These are phyloP conservation scores for Acromyrmex charruanus DNA, from an alignment of 1,140 invertebrate species.

Conservation along the genomic window DNA sequence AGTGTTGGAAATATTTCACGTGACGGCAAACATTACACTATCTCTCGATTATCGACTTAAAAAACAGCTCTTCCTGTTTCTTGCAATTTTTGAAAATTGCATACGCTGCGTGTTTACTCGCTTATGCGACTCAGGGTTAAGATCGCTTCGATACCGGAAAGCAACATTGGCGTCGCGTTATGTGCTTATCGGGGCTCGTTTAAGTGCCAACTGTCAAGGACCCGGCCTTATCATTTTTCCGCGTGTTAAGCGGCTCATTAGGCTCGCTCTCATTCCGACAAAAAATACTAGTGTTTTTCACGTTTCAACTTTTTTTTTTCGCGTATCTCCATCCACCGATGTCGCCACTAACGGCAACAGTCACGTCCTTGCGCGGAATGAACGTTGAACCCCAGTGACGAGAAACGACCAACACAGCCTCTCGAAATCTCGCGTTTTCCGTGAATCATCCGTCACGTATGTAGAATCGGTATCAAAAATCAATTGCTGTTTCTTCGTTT, in stretches of 20 bases:
- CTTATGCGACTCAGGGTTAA: constrained; percentile 22
- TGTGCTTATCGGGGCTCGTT: constrained; percentile 53
- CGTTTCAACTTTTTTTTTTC: constrained; percentile 6
- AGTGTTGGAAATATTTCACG: background rate
- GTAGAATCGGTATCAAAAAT: constrained; percentile 23
- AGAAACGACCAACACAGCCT: constrained; percentile 39
- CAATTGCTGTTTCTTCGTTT: background rate
- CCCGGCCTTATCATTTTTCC: constrained; percentile 65
- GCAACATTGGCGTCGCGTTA: background rate
- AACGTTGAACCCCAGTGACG: constrained; percentile 72
- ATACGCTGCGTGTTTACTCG: background rate
- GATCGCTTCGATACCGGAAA: constrained; percentile 52
- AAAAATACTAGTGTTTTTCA: constrained; percentile 49
- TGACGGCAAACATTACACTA: background rate
- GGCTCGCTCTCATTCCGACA: background rate
- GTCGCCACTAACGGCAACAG: constrained; percentile 20
- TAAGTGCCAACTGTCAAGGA: constrained; percentile 64
- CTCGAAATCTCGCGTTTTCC: constrained; percentile 53
- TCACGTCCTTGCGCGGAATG: constrained; percentile 71
- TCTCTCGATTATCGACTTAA: constrained; percentile 27
- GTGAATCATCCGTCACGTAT: constrained; percentile 66
- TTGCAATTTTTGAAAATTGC: background rate
- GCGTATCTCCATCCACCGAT: constrained; percentile 8
- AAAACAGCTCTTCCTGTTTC: constrained; percentile 7
- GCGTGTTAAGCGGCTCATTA: constrained; percentile 23